phyloP scores from a whole-genome alignment of 2,888 invertebrate genomes.

The Frankliniella intonsa region DNA sequence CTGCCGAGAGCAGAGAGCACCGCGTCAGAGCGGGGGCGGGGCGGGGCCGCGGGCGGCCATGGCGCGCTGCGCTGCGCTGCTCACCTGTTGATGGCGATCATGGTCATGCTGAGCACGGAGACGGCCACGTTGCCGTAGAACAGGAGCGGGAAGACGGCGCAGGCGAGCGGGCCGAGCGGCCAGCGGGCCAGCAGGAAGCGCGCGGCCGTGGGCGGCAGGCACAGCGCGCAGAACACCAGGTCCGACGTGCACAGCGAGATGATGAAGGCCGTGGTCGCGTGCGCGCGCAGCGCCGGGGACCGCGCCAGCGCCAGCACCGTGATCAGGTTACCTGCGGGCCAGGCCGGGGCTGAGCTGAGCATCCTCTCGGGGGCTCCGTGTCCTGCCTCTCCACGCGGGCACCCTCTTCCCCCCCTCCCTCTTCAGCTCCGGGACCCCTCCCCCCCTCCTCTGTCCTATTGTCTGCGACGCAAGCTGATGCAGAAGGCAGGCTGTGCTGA shows the following conservation, averaged over 20 bases:
- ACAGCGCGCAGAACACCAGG: conserved; percentile 76
- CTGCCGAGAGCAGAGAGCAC: conserved; percentile 47
- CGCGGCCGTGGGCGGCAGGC: conserved; percentile 77
- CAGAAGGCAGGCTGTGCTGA: too few species aligned
- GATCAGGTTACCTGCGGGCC: conserved; percentile 66
- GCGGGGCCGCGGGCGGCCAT: too few species aligned
- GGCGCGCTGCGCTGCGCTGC: conserved; percentile 35
- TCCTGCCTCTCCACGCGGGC: too few species aligned
- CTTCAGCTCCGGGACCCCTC: too few species aligned
- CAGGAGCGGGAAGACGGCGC: conserved; percentile 79
- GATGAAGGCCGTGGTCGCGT: conserved; percentile 85
- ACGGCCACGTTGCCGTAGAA: conserved; percentile 89
- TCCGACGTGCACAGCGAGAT: conserved; percentile 81
- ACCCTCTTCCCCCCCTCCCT: too few species aligned
- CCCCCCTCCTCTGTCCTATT: too few species aligned
- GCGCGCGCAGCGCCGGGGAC: conserved; percentile 49
- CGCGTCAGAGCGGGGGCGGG: not conserved
- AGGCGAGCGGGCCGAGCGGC: conserved; percentile 71
- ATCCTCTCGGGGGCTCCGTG: too few species aligned
- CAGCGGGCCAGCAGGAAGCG: conserved; percentile 76
- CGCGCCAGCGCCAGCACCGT: conserved; percentile 73
- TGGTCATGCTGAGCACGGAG: conserved; percentile 81
- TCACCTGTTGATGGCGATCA: conserved; percentile 82
- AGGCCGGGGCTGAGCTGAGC: too few species aligned
- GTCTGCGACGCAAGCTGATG: too few species aligned